Base-by-base conservation (phyloP, 1,140 invertebrate species). In the Sitophilus oryzae region DNA sequence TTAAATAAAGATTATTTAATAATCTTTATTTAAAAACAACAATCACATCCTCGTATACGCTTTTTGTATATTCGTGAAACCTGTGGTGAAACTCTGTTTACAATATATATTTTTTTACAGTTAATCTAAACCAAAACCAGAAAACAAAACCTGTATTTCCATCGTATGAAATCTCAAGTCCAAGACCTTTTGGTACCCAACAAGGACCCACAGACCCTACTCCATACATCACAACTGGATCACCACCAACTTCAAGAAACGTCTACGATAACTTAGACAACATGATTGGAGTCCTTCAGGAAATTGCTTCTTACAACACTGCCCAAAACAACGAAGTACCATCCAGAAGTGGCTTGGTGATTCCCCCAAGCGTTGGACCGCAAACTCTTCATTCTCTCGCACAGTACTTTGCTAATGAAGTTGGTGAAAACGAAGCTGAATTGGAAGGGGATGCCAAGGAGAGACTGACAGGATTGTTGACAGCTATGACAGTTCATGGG, bases 301-400 rank as follows among this genome's bases (percentile, higher is more conserved):
- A 69, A 58, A 61, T 71, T 16, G 55, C 55, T 10, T 45, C 44
- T 38, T 51, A 15, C 23, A 57, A 51, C 42, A 45, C 61, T 6
- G 52, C n/a, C n/a, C n/a, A n/a, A n/a, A 62, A 63, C 36, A 47
- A 49, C 6, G 36, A 11, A 18, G 46, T 16, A 46, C 52, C 5
- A 8, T 21, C 34, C 16, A 38, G 52, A 40, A 20, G 14, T 14
- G 14, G 82, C 20, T 70, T 85, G 18, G 73, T 81, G 15, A 80
- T 85, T 19, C 83, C 83, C 10, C 80, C 79, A 14, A 86, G 85
- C 1, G 79, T 84, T 0, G 83, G 84, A 0, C 83, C 85, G 1
- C 84, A 85, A 62, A 84, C 85, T 1, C 69, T 90, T 2, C 85
- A 88, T 63, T 85, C 85, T 1, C 66, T 90, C 34, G 86, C 86